phyloP scores from a whole-genome alignment of 2,113 vertebrate genomes.

The rabbit (Oryctolagus cuniculus) region DNA sequence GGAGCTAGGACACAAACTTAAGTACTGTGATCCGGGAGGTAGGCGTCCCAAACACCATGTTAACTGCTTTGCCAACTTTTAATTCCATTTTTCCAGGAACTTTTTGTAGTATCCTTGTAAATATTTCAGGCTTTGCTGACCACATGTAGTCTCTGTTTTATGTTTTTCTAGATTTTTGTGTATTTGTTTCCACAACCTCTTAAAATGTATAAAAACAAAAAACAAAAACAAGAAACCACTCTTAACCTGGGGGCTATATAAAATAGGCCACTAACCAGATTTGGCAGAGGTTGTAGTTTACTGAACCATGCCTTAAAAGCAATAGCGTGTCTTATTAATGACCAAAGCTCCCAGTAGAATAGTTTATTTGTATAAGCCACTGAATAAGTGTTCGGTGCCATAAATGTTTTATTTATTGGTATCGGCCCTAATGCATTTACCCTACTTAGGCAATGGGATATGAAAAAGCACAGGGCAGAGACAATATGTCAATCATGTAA shows the following conservation, averaged over 20 bases:
- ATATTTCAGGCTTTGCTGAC: conserved; percentile 30
- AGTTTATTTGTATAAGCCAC: neutral
- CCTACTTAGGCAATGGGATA: neutral
- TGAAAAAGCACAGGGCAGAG: neutral
- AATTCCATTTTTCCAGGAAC: no score
- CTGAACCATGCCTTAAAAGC: neutral
- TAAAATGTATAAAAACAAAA: conserved; percentile 7
- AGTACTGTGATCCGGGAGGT: no score
- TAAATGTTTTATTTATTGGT: neutral
- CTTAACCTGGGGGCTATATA: neutral
- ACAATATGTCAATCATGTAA: neutral
- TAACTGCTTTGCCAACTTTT: no score
- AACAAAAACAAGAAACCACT: neutral
- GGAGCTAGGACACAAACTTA: no score
- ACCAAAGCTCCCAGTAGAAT: neutral
- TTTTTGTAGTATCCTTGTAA: neutral
- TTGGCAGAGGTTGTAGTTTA: neutral
- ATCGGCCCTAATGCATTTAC: neutral
- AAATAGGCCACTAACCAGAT: neutral
- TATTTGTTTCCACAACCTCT: neutral
- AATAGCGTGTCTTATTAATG: neutral
- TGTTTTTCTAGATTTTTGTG: neutral
- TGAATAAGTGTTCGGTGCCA: neutral
- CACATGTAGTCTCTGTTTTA: neutral
- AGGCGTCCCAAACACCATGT: no score